A percentile compares a stretch with the other conserved stretches of the same genome.
Evolutionary conservation across 2,113 vertebrate species (phyloP).

Genomic region (Apus apus): DNA sequence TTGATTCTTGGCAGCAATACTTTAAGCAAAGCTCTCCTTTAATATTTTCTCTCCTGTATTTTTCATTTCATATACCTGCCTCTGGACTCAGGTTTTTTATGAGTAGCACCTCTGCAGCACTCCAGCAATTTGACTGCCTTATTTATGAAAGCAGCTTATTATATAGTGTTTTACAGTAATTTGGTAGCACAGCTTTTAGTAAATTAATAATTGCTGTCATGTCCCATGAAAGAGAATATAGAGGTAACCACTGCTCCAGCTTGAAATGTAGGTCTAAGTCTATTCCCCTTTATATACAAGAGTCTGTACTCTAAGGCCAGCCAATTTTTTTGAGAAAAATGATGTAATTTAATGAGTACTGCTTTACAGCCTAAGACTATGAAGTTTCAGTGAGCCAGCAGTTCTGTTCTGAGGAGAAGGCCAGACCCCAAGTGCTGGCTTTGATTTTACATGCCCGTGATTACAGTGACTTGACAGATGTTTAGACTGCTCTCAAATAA

Average conservation of each 20-base stretch:
- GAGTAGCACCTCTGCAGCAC: background rate
- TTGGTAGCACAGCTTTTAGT: background rate
- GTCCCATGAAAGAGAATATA: background rate
- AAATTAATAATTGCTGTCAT: constrained; percentile 23
- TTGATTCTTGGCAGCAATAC: background rate
- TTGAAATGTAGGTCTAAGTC: background rate
- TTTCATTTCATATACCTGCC: background rate
- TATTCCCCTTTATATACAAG: background rate
- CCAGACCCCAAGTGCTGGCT: background rate
- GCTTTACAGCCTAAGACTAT: background rate
- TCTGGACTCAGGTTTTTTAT: background rate
- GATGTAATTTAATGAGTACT: background rate
- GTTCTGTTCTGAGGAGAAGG: background rate
- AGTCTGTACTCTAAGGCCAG: background rate
- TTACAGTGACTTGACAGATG: background rate
- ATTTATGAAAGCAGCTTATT: background rate
- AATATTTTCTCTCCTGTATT: background rate
- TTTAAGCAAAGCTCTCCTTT: background rate
- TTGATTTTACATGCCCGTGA: background rate
- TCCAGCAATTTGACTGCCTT: background rate
- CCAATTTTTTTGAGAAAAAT: background rate
- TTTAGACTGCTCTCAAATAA: background rate
- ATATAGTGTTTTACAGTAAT: background rate
- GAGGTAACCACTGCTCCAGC: background rate
- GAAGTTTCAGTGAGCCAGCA: background rate